Evolutionary conservation across 1,140 invertebrate species (phyloP).

Genomic region (Sitodiplosis mosellana): DNA sequence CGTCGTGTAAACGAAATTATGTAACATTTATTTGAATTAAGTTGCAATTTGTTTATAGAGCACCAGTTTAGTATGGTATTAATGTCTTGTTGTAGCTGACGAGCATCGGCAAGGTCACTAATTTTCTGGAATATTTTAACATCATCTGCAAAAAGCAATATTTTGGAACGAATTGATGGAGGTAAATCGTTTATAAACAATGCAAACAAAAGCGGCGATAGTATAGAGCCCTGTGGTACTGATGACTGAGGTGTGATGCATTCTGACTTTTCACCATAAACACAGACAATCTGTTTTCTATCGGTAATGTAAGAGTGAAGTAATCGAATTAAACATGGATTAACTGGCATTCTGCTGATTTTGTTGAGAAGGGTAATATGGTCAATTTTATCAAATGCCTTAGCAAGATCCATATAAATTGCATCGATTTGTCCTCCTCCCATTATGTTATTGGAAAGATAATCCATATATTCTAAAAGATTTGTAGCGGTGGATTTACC

Average conservation of each 20-base stretch:
- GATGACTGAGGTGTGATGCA: neutral
- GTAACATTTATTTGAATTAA: neutral
- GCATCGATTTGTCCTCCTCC: slow-evolving; percentile 9
- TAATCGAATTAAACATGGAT: slow-evolving; percentile 1
- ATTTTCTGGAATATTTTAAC: neutral
- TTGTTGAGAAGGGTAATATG: slow-evolving; percentile 6
- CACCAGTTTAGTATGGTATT: neutral
- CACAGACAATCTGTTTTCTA: slow-evolving; percentile 2
- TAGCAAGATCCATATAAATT: slow-evolving; percentile 11
- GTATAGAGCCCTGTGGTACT: slow-evolving; percentile 1
- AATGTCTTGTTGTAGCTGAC: neutral
- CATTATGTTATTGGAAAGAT: neutral
- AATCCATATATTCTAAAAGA: slow-evolving; percentile 3
- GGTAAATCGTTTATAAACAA: neutral
- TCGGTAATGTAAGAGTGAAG: slow-evolving; percentile 5
- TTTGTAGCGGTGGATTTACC: slow-evolving; percentile 4
- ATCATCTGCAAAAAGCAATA: neutral
- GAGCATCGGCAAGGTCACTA: neutral
- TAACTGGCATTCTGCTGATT: slow-evolving; percentile 1
- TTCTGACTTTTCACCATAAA: neutral
- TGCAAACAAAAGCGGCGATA: neutral
- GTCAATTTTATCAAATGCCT: slow-evolving; percentile 11
- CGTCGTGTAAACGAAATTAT: neutral
- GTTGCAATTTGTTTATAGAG: neutral
- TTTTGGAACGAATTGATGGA: neutral